Percentiles rank a stretch among this genome's conserved stretches.
Conservation (phyloP, 2,888 invertebrate genomes). For the Hypomecis atomaria region DNA sequence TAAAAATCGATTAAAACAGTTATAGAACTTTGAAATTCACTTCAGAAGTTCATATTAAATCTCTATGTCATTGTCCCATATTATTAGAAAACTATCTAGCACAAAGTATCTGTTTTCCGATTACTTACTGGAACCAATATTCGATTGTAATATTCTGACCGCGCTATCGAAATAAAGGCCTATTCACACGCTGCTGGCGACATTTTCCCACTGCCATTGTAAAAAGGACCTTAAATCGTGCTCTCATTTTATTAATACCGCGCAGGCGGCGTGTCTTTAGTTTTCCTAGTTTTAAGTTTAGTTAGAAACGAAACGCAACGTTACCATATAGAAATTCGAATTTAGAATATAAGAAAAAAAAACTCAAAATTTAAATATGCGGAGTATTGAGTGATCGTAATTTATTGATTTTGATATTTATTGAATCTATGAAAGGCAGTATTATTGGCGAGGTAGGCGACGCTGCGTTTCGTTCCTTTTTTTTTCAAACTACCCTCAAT, state of each 20-base stretch:
- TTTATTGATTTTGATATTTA: slow-evolving; percentile 17
- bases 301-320: slow-evolving; percentile 17
- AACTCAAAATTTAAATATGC: neutral
- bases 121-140: neutral
- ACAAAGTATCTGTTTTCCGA: too few species aligned
- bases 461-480: slow-evolving; percentile 39
- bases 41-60: too few species aligned
- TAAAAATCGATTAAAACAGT: too few species aligned
- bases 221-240: neutral
- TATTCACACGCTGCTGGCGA: slow-evolving; percentile 42
- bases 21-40: too few species aligned
- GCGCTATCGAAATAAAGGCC: slow-evolving; percentile 45
- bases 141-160: slow-evolving; percentile 26
- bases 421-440: slow-evolving; percentile 14
- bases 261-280: slow-evolving; percentile 6
- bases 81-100: too few species aligned
- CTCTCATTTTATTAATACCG: neutral
- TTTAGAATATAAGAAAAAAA: slow-evolving; percentile 3
- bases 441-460: slow-evolving; percentile 10
- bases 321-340: slow-evolving; percentile 7
- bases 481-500: slow-evolving; percentile 38
- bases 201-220: slow-evolving; percentile 6
- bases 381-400: slow-evolving; percentile 5
- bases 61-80: too few species aligned
- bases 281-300: slow-evolving; percentile 19